phyloP scores from a whole-genome alignment of 2,888 invertebrate genomes.

The Aspidapion aeneum region DNA sequence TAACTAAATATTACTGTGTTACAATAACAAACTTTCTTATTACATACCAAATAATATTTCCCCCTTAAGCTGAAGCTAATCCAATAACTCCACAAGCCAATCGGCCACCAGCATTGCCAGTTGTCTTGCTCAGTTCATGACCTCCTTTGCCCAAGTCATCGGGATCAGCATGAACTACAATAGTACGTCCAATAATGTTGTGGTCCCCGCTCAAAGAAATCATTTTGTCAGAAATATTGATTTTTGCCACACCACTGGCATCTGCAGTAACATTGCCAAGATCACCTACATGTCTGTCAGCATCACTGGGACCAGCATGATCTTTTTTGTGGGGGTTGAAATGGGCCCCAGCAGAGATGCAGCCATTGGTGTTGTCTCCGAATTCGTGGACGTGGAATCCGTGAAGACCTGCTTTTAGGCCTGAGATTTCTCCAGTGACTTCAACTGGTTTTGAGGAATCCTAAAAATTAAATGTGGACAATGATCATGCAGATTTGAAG shows the following conservation, averaged over 20 bases:
- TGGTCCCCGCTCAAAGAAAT: conserved; percentile 68
- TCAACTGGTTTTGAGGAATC: conserved; percentile 61
- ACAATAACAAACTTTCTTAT: too few relatives aligned
- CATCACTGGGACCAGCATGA: conserved; percentile 78
- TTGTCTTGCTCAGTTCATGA: conserved; percentile 87
- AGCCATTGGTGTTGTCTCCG: conserved; percentile 93
- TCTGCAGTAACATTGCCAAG: conserved; percentile 66
- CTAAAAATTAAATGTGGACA: conserved; percentile 19
- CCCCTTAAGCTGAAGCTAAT: conserved; percentile 52
- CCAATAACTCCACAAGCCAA: conserved; percentile 89
- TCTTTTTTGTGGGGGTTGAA: conserved; percentile 81
- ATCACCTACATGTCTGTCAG: conserved; percentile 83
- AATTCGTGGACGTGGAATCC: conserved; percentile 97
- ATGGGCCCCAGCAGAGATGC: conserved; percentile 92
- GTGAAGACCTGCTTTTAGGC: conserved; percentile 74
- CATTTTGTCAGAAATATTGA: conserved; percentile 59
- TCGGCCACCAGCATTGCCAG: conserved; percentile 93
- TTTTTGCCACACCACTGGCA: conserved; percentile 60
- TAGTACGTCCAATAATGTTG: conserved; percentile 79
- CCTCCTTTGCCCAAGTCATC: conserved; percentile 94
- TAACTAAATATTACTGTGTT: too few relatives aligned
- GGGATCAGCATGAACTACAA: conserved; percentile 88
- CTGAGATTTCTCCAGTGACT: conserved; percentile 78
- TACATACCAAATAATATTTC: too few relatives aligned
- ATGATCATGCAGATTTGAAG: neutral